These are phyloP conservation scores for Myanophis thanlyinensis DNA, from an alignment of 2,113 vertebrate species.

Conservation along the genomic window DNA sequence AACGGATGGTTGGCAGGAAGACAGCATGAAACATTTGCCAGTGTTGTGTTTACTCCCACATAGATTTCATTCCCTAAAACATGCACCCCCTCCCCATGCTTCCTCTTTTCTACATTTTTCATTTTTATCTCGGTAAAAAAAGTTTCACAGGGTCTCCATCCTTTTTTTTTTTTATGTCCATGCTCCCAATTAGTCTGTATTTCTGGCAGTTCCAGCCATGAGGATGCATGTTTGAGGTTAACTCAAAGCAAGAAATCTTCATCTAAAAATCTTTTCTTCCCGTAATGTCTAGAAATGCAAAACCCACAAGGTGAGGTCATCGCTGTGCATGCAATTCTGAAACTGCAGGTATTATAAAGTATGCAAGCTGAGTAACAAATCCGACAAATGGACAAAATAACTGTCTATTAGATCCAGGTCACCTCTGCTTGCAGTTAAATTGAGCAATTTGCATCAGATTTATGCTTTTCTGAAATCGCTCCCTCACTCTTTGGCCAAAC, in stretches of 20 bases:
- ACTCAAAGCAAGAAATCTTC: not conserved
- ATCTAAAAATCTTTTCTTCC: not conserved
- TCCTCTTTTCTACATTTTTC: not conserved
- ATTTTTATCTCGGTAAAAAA: not conserved
- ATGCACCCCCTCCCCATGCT: not conserved
- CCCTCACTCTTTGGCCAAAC: not conserved
- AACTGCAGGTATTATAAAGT: not conserved
- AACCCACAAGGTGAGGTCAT: not conserved
- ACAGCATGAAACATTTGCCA: constrained; percentile 49
- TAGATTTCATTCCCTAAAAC: constrained; percentile 25
- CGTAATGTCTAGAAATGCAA: not conserved
- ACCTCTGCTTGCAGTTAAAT: not conserved
- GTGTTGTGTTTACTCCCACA: constrained; percentile 55
- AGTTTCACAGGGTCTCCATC: not conserved
- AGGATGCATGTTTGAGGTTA: not conserved
- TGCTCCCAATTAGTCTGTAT: not conserved
- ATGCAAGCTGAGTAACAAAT: not conserved
- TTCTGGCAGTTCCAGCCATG: not conserved
- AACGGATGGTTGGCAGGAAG: constrained; percentile 63
- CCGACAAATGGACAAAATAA: not conserved
- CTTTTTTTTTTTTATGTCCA: not conserved
- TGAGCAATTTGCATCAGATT: not conserved
- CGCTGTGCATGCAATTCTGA: not conserved
- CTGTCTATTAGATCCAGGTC: not conserved
- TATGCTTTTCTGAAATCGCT: not conserved